A percentile compares a stretch with the other conserved stretches of the same genome.
Conservation (phyloP, 2,113 vertebrate genomes). For the Choloepus hoffmanni region DNA sequence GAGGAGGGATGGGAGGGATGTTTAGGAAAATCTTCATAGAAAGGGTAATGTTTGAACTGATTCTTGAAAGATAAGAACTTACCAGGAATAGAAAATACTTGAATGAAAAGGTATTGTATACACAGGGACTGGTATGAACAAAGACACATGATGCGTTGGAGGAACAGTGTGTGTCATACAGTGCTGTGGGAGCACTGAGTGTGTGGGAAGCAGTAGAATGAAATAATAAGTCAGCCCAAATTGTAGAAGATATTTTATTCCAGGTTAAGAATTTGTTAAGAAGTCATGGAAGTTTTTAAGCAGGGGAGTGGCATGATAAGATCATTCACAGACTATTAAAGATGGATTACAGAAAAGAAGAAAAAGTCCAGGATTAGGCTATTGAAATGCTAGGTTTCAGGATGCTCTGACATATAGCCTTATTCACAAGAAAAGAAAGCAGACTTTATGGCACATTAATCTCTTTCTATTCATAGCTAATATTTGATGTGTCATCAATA, state of each 20-base stretch:
- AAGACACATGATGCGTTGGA: not conserved
- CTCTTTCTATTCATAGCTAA: not conserved
- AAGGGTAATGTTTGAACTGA: not conserved
- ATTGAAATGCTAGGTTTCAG: conserved; percentile 14
- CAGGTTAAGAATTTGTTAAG: not conserved
- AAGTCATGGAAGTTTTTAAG: conserved; percentile 37
- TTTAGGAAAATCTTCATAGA: not conserved
- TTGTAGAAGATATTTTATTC: not conserved
- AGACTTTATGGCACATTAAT: conserved; percentile 10
- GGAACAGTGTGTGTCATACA: not conserved
- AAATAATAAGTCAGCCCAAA: not conserved
- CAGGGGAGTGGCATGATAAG: not conserved
- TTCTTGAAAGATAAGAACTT: not conserved
- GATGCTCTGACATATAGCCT: not conserved
- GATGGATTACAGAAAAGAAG: not conserved
- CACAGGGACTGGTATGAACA: not conserved
- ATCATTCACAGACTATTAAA: not conserved
- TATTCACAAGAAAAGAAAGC: conserved; percentile 5
- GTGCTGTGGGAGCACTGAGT: not conserved
- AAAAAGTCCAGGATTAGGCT: not conserved
- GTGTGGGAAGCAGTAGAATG: not conserved
- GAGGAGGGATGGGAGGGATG: not conserved
- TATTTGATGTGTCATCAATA: not conserved
- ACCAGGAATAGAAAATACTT: not conserved
- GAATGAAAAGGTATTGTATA: not conserved